Conservation (phyloP, 2,113 vertebrate genomes). For the Paramormyrops kingsleyae region DNA sequence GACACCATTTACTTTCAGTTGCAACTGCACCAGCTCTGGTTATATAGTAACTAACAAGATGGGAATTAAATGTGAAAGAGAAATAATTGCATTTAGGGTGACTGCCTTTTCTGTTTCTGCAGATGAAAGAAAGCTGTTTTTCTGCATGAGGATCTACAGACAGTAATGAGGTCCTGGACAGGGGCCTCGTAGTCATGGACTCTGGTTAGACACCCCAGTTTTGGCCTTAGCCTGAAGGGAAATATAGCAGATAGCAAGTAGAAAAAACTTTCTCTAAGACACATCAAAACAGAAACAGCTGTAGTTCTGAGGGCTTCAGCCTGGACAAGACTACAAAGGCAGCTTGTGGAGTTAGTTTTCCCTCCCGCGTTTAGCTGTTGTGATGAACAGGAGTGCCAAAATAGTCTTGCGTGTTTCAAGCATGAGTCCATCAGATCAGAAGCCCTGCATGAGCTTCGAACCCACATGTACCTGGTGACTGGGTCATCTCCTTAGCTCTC, state of each 20-base stretch:
- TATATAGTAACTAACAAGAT: background rate
- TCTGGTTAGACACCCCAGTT: conserved; percentile 60
- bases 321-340: conserved; percentile 55
- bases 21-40: conserved; percentile 2
- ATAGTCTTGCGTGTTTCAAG: background rate
- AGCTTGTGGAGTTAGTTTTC: conserved; percentile 14
- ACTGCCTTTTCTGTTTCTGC: background rate
- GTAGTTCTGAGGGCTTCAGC: conserved; percentile 39
- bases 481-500: background rate
- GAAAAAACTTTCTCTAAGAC: conserved; percentile 53
- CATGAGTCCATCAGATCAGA: background rate
- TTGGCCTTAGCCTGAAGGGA: conserved; percentile 60
- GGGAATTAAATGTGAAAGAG: background rate
- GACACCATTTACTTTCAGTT: background rate
- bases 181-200: conserved; percentile 55
- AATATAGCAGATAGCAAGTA: conserved; percentile 62
- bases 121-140: background rate
- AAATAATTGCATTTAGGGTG: background rate
- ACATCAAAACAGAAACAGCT: conserved; percentile 49
- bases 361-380: background rate
- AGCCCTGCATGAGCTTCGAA: background rate
- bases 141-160: background rate
- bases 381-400: background rate
- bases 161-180: conserved; percentile 33
- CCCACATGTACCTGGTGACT: background rate